A percentile compares a stretch with the other conserved stretches of the same genome.
Conservation (phyloP, 2,113 vertebrate species). For the Chaetura pelagica region DNA sequence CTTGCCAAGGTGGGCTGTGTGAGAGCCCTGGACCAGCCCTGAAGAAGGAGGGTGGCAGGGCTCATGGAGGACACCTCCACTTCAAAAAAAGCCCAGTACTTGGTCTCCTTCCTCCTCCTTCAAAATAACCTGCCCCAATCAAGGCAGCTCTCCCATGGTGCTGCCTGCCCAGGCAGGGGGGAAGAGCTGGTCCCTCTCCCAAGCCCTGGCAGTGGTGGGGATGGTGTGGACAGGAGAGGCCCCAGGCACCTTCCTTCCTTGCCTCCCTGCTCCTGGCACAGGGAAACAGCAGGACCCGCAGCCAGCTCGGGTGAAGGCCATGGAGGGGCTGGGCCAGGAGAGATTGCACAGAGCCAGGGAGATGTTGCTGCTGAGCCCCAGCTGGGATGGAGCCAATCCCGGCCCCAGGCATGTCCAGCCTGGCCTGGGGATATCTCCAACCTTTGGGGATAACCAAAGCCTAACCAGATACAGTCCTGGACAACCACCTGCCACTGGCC, state of each 20-base stretch:
- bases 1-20: background rate
- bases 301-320: background rate
- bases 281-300: accelerated
- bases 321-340: accelerated
- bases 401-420: accelerated
- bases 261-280: accelerated
- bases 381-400: background rate
- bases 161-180: accelerated
- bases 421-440: background rate
- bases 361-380: accelerated
- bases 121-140: no score
- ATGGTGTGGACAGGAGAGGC: no score
- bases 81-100: background rate
- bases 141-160: background rate
- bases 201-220: accelerated
- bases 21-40: background rate
- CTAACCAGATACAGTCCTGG: accelerated
- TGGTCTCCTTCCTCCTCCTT: background rate
- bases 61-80: background rate
- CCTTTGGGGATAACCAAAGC: background rate
- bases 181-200: no score
- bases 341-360: background rate
- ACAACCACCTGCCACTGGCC: accelerated
- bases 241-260: no score
- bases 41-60: background rate